A percentile compares a stretch with the other conserved stretches of the same genome.
phyloP scores from a whole-genome alignment of 2,113 vertebrate species.

The Anolis sagrei region DNA sequence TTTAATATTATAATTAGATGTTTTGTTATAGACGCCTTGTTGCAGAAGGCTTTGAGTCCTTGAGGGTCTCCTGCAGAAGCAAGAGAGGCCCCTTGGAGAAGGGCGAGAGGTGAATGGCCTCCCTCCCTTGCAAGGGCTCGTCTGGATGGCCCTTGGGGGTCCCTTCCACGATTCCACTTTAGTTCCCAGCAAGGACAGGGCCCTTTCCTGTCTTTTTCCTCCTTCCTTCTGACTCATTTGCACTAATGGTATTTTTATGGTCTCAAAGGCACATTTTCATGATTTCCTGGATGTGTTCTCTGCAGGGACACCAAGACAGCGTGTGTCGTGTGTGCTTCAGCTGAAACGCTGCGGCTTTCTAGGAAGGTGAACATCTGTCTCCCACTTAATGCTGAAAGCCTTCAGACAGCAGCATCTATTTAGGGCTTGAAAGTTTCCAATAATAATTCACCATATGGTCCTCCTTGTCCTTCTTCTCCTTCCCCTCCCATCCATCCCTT shows the following conservation, averaged over 20 bases:
- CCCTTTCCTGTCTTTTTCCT: no score
- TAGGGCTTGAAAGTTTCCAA: background rate
- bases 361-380: conserved; percentile 1
- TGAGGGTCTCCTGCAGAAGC: no score
- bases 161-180: no score
- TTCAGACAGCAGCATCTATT: background rate
- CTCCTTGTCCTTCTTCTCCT: background rate
- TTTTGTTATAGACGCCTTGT: no score
- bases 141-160: no score
- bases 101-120: no score
- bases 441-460: background rate
- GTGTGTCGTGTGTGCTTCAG: background rate
- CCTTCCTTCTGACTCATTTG: background rate
- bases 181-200: no score
- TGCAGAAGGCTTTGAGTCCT: no score
- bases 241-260: background rate
- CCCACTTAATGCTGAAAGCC: background rate
- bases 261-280: background rate
- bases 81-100: no score
- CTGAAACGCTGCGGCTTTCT: no score
- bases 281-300: background rate
- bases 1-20: no score
- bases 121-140: no score
- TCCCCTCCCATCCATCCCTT: background rate
- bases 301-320: background rate